phyloP scores from a whole-genome alignment of 2,888 invertebrate species.

The Schrankia costaestrigalis region DNA sequence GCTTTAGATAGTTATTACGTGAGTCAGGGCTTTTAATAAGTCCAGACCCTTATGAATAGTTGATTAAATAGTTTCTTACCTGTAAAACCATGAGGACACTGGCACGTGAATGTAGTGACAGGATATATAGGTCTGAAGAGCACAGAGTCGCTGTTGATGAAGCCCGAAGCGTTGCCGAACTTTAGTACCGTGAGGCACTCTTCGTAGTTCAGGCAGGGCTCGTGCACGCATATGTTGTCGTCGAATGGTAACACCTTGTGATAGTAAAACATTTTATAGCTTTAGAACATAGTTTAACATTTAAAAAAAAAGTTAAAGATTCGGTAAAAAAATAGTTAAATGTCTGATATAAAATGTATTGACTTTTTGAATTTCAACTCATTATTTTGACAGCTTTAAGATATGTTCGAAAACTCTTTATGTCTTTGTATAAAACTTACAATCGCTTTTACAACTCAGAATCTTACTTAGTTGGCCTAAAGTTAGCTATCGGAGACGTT shows the following conservation, averaged over 20 bases:
- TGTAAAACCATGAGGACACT: conserved; percentile 95
- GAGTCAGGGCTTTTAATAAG: neutral
- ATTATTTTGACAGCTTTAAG: too few relatives aligned
- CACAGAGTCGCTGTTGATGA: conserved; percentile 93
- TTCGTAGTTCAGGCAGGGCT: conserved; percentile 97
- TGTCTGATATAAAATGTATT: too few relatives aligned
- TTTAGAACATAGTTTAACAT: neutral
- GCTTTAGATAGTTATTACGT: neutral
- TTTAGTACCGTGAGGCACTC: conserved; percentile 94
- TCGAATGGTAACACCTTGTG: conserved; percentile 95
- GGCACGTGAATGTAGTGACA: conserved; percentile 95
- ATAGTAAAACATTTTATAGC: neutral
- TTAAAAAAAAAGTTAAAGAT: too few relatives aligned
- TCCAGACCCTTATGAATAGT: too few relatives aligned
- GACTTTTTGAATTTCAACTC: too few relatives aligned
- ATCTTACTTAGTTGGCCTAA: too few relatives aligned
- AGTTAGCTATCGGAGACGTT: neutral
- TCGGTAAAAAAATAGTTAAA: too few relatives aligned
- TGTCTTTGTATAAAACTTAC: neutral
- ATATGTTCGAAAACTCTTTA: too few relatives aligned
- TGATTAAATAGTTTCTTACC: conserved; percentile 62
- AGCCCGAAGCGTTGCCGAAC: conserved; percentile 95
- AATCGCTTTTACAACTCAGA: neutral
- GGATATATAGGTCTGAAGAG: conserved; percentile 97
- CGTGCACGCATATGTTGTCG: conserved; percentile 96